These are phyloP conservation scores for Silurus meridionalis DNA, from an alignment of 2,113 vertebrate species.

Conservation along the genomic window DNA sequence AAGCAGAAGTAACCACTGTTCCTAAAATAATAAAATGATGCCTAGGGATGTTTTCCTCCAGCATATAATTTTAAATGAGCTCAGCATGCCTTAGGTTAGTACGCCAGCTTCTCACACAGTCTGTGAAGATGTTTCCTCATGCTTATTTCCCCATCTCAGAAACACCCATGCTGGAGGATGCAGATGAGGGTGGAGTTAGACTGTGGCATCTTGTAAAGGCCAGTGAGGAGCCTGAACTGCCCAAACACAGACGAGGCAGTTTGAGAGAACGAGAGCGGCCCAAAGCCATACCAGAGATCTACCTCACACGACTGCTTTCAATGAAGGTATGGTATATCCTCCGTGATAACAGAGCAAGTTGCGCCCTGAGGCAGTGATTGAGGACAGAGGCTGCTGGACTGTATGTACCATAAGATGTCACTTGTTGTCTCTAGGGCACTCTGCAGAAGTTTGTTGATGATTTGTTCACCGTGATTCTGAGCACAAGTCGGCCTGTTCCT, in stretches of 20 bases:
- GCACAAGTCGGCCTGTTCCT: conserved; percentile 89
- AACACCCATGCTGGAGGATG: conserved; percentile 96
- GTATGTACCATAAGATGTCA: neutral
- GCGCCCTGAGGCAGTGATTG: neutral
- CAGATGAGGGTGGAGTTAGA: conserved; percentile 95
- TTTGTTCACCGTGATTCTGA: conserved; percentile 94
- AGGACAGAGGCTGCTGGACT: neutral
- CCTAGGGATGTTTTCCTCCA: neutral
- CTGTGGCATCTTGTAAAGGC: conserved; percentile 97
- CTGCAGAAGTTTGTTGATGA: conserved; percentile 98
- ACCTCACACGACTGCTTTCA: conserved; percentile 95
- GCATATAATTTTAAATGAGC: conserved; percentile 7
- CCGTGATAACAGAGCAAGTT: too few relatives aligned
- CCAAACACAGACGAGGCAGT: conserved; percentile 91
- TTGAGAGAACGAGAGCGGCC: conserved; percentile 89
- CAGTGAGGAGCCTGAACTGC: conserved; percentile 92
- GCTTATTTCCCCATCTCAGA: conserved; percentile 67
- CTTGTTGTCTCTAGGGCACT: conserved; percentile 79
- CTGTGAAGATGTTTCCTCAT: neutral
- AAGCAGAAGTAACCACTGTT: conserved; percentile 8
- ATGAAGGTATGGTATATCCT: conserved; percentile 83
- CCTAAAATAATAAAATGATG: conserved; percentile 15
- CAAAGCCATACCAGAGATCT: conserved; percentile 97
- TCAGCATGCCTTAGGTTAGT: neutral
- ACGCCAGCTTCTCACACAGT: neutral